Evolutionary conservation across 2,113 vertebrate genomes (phyloP), one percentile per base, ranked within the genome.

Genomic region (Pygoscelis adeliae): DNA sequence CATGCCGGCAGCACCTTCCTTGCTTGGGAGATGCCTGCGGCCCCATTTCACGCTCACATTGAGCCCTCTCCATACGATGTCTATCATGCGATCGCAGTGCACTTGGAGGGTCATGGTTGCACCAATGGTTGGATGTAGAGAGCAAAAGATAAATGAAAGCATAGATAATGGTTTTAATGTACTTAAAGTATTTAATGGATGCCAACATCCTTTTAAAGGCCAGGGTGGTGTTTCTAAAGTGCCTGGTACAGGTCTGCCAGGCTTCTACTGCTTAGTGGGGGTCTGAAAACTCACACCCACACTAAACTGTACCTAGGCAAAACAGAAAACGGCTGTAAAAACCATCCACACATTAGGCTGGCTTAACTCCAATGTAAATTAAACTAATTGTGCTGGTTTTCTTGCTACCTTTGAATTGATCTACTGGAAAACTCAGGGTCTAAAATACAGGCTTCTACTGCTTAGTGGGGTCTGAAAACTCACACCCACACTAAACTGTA

Each of bases 1-100:
- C 20, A 1, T 6, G 30, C 15, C 3, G 4, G 30, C 15, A 15
- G 52, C 20, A 17, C n/a, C 20, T 2, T 8, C 36, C 42, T 8
- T 23, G 22, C 52, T 4, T 7, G 10, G 76, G 66, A 61, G 29
- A 5, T 18, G 34, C 59, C 50, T 5, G 8, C 1, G 2, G 49
- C 26, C 14, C 21, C 1, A 2, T 61, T 46, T 66, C 20, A 34
- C 2, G 1, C 29, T n/a, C 18, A 1, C 1, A 0, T 17, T 9
- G 30, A 23, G 38, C 38, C 40, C 11, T 47, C 42, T 42, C 38
- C 21, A 1, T 2, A 6, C 0, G 1, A 9, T 3, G 10, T 4
- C 58, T 34, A 20, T 32, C 13, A 36, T 55, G 11, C 20, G 10
- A 13, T 9, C 12, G 3, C 46, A 19, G 34, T 5, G 10, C 12